phyloP scores from a whole-genome alignment of 2,113 vertebrate genomes.

The Alligator mississippiensis region DNA sequence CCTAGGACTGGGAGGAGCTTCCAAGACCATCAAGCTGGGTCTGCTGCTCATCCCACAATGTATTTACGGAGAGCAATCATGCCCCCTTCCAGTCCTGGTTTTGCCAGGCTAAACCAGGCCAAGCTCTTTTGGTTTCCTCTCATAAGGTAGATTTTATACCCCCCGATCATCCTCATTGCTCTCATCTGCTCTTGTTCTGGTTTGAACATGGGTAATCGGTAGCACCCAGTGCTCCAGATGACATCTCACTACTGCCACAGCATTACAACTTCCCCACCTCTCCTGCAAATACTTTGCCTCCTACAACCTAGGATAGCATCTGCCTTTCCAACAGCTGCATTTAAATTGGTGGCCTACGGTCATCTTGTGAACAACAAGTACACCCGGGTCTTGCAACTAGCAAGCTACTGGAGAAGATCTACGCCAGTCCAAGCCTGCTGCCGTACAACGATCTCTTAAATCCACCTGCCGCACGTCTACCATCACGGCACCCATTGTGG shows the following conservation, averaged over 20 bases:
- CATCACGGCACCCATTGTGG: too few relatives aligned
- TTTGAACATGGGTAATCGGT: fast-evolving
- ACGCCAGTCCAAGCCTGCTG: too few relatives aligned
- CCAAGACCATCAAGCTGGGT: too few relatives aligned
- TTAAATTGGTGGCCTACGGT: too few relatives aligned
- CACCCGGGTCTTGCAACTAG: background rate
- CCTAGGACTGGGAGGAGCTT: too few relatives aligned
- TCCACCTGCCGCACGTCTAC: too few relatives aligned
- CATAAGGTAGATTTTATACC: background rate
- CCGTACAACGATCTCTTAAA: too few relatives aligned
- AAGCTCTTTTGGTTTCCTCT: background rate
- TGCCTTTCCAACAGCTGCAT: background rate
- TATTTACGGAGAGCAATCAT: fast-evolving
- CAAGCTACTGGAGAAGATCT: too few relatives aligned
- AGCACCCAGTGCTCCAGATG: background rate
- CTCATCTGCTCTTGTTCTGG: background rate
- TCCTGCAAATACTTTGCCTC: fast-evolving
- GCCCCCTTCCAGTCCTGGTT: background rate
- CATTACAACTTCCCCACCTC: fast-evolving
- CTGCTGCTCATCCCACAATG: background rate
- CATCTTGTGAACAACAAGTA: too few relatives aligned
- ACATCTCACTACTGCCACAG: fast-evolving
- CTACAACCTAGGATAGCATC: background rate
- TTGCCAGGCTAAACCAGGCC: fast-evolving
- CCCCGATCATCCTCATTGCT: background rate